Conservation (phyloP, 2,888 invertebrate genomes). For the Cataglyphis rosenhaueri region DNA sequence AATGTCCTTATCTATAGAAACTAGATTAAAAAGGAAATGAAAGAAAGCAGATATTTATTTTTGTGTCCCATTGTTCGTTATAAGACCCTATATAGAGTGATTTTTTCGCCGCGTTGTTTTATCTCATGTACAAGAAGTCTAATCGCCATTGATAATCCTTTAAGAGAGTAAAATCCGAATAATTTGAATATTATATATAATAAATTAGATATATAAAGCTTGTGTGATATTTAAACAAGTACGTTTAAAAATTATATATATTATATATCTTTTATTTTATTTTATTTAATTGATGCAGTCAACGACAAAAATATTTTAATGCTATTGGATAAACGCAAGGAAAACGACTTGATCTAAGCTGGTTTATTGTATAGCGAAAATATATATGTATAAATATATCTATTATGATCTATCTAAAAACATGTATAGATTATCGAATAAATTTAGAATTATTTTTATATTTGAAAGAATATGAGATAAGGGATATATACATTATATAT, state of each 20-base stretch:
- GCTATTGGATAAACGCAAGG: neutral
- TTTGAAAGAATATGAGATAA: neutral
- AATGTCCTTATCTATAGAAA: neutral
- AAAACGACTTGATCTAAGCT: neutral
- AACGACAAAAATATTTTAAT: neutral
- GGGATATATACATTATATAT: neutral
- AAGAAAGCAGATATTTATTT: neutral
- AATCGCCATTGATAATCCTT: neutral
- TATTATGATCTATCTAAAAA: neutral
- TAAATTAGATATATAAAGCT: neutral
- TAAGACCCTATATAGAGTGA: neutral
- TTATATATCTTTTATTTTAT: neutral
- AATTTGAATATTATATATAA: neutral
- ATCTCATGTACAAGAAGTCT: neutral
- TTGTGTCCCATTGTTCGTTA: neutral
- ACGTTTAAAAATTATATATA: neutral
- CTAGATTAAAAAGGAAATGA: neutral
- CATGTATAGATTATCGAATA: neutral
- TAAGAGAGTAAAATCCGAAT: neutral
- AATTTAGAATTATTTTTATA: slow-evolving; percentile 25
- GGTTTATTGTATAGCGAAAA: neutral
- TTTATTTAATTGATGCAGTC: neutral
- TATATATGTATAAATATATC: neutral
- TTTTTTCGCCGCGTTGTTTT: neutral
- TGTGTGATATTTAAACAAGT: slow-evolving; percentile 4